Conservation (phyloP, 1,140 invertebrate genomes). For the Ctenoplectra terminalis region DNA sequence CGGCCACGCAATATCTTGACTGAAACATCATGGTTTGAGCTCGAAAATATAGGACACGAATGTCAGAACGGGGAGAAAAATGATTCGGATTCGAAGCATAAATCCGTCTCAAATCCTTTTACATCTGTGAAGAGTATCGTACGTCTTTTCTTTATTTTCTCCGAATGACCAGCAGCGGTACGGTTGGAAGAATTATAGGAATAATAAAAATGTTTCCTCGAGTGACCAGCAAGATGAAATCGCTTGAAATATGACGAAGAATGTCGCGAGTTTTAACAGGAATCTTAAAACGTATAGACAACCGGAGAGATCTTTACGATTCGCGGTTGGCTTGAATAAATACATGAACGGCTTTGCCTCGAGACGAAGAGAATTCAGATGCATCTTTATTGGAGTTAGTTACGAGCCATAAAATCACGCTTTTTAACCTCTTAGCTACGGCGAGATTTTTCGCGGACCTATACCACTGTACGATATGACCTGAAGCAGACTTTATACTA, state of each 20-base stretch:
- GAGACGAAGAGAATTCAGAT: too few species aligned
- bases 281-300: neutral
- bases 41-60: conserved; percentile 21
- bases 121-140: conserved; percentile 12
- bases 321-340: too few species aligned
- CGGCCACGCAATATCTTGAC: conserved; percentile 18
- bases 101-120: conserved; percentile 31
- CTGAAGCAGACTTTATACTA: too few species aligned
- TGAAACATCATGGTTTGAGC: neutral
- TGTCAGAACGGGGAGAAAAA: neutral
- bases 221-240: neutral
- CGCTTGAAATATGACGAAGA: neutral
- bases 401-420: too few species aligned
- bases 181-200: neutral
- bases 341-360: too few species aligned
- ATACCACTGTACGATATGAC: too few species aligned
- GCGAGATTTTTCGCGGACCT: too few species aligned
- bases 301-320: neutral
- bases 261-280: neutral
- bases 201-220: conserved; percentile 19
- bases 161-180: neutral
- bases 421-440: too few species aligned
- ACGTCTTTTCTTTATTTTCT: neutral
- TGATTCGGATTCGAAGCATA: conserved; percentile 30
- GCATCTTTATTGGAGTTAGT: too few species aligned